Evolutionary conservation across 2,797 vertebrate genomes (phyloP), one percentile per base, ranked within the genome.

Genomic region (Rhincodon typus): DNA sequence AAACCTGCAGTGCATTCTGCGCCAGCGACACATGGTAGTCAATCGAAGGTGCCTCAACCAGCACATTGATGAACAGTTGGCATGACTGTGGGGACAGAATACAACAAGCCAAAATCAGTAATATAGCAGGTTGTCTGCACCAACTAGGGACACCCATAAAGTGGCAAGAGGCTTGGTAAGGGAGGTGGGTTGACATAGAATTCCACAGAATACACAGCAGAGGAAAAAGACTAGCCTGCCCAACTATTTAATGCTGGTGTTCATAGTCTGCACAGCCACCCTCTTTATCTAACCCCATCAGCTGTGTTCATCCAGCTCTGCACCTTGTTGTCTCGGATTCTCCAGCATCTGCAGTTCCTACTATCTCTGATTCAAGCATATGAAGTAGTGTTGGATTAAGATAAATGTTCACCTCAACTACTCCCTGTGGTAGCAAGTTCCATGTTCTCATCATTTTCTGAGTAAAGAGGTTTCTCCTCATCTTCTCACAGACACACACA

Each of bases 11-110:
- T 2, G 98, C 98, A 2, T 98, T 99, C 98, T 99, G 99, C 96
- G 98, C 99, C 97, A 99, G 97, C 0, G 99, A 99, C 87, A 99
- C 99, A 0, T 99, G 99, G 97, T 99, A 99, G 97, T 99, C 99
- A 72, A 99, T 97, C 0, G 99, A 99, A 3, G 99, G 97, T 0
- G 98, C 98, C 97, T 99, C 99, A 74, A 99, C 98, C 8, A 99
- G 98, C 96, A 99, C 99, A 0, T 99, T 99, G 97, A 99, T 99
- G 97, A 99, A 99, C 96, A 99, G 98, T 97, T 99, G 99, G 97
- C 99, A 99, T 95, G 98, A 99, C 99, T 99, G 97, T 46, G 95
- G 93, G 70, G 27, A 95, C 46, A 95, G 57, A 95, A 42, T 21
- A 50, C 8, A 42, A 53, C 50, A 53, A 34, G 38, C 46, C 94